Conservation (phyloP, 1,140 invertebrate species). For the Drosophila baimaii region DNA sequence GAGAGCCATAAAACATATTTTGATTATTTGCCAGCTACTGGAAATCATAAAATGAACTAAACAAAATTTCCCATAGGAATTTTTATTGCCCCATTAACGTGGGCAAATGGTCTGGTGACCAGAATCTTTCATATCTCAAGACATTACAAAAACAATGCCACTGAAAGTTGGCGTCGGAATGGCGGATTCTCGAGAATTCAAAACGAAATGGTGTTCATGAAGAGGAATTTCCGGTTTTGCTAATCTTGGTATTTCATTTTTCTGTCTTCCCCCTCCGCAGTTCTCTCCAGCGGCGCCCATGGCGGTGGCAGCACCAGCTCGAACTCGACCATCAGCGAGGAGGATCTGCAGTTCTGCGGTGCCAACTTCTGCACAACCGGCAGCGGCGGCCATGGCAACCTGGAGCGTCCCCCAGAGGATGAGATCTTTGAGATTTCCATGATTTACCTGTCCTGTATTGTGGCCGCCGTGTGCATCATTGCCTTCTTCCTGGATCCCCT, state of each 20-base stretch:
- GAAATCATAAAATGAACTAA: conserved; percentile 3
- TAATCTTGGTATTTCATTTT: neutral
- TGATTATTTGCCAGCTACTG: conserved; percentile 1
- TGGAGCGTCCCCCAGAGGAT: conserved; percentile 90
- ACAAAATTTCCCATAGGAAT: neutral
- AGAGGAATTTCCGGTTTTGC: neutral
- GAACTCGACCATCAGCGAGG: conserved; percentile 85
- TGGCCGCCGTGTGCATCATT: conserved; percentile 93
- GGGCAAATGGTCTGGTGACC: neutral
- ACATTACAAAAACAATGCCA: no score
- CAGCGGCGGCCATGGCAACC: conserved; percentile 87
- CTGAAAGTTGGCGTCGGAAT: no score
- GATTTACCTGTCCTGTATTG: conserved; percentile 94
- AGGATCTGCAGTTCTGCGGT: conserved; percentile 89
- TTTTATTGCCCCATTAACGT: neutral
- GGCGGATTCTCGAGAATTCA: no score
- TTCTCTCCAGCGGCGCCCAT: conserved; percentile 91
- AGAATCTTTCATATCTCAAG: neutral
- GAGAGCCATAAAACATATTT: conserved; percentile 11
- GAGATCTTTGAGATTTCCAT: conserved; percentile 94
- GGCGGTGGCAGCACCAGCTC: conserved; percentile 85
- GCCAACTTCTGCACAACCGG: conserved; percentile 92
- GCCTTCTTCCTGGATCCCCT: conserved; percentile 95
- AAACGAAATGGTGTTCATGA: no score
- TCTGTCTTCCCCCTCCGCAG: conserved; percentile 67